Evolutionary conservation across 2,797 vertebrate species (phyloP), one percentile per base, ranked within the genome.

Genomic region (Poecilia gillii): DNA sequence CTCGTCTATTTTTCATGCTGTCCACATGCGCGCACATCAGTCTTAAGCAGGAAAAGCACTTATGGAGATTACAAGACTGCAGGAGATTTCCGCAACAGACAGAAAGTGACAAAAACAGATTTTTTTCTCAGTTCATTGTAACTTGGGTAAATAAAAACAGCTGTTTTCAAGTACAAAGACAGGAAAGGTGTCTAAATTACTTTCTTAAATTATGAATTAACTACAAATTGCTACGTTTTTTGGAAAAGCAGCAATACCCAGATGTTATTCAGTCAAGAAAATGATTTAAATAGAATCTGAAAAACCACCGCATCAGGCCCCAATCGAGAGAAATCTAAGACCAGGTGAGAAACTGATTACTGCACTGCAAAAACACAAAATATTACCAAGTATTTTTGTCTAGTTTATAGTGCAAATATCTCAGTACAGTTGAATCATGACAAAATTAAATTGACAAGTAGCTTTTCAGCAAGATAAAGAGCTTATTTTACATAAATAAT

Each of bases 1-100:
- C 2, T 7, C 73, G 83, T 92, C 13, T 31, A 91, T 91, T 87
- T 89, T 93, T 90, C 66, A 91, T 73, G 81, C 1, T 31, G 73
- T 84, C 83, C 74, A 74, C 77, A 72, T 49, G 82, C 78, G 79
- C 74, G 79, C 33, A 43, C 83, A 77, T 87, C 90, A 74, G 72
- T 90, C 88, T 51, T 78, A 66, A 33, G 36, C 64, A 31, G 75
- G 39, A 25, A n/a, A 41, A 55, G 78, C 66, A 71, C 11, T 70
- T 41, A 70, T 49, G 1, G 49, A 77, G 55, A 72, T 28, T 72
- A 1, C 31, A 75, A 33, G 71, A 47, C 23, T 39, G 71, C 57
- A 55, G 41, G 23, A 11, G 43, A 41, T 75, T 36, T 55, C 45
- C 3, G 16, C 6, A 23, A 5, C 0, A 16, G n/a, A 23, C 9